Evolutionary conservation across 2,113 vertebrate species (phyloP).

Genomic region (Leucoraja erinaceus): DNA sequence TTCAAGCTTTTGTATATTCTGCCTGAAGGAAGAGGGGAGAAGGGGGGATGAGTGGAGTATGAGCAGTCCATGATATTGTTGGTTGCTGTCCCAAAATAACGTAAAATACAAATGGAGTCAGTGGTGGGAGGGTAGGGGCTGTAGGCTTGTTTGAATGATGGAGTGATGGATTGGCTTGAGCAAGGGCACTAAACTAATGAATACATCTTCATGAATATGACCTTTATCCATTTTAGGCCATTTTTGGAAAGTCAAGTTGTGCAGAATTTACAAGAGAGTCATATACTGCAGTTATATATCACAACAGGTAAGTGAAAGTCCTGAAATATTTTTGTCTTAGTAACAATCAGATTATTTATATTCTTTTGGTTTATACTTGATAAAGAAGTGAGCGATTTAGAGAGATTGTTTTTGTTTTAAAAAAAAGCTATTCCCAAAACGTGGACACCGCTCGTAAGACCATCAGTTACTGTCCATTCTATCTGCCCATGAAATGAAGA

Average conservation of each 20-base stretch:
- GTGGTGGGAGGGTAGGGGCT: too few species aligned
- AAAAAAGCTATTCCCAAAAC: background rate
- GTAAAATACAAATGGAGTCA: too few species aligned
- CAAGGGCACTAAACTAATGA: background rate
- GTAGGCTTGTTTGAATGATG: too few species aligned
- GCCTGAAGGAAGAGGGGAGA: too few species aligned
- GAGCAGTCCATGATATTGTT: too few species aligned
- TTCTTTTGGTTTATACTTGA: background rate
- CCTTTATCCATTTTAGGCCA: conserved; percentile 68
- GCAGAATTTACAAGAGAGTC: conserved; percentile 91
- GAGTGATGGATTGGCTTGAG: background rate
- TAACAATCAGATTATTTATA: background rate
- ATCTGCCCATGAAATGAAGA: background rate
- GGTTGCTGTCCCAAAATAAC: too few species aligned
- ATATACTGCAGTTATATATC: conserved; percentile 93
- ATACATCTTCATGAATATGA: background rate
- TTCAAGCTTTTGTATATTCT: too few species aligned
- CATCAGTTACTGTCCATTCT: too few species aligned
- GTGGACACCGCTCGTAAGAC: background rate
- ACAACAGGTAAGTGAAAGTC: conserved; percentile 73
- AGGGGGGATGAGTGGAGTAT: too few species aligned
- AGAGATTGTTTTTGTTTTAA: background rate
- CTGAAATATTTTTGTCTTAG: background rate
- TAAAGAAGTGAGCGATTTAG: background rate
- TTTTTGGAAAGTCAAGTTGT: conserved; percentile 98